phyloP scores from a whole-genome alignment of 2,797 vertebrate genomes.

The Geotrypetes seraphini region DNA sequence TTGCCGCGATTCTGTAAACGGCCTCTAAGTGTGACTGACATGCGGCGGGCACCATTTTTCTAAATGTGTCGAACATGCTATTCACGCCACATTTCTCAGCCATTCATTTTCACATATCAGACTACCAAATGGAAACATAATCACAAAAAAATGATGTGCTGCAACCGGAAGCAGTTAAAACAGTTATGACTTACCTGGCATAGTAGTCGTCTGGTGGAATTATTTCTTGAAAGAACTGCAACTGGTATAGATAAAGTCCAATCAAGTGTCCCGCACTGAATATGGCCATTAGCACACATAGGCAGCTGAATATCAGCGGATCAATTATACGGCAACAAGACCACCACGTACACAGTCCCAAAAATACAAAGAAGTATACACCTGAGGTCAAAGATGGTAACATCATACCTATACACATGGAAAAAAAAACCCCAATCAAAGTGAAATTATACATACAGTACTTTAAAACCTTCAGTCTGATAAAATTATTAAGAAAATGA shows the following conservation, averaged over 20 bases:
- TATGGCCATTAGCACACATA: slow-evolving; percentile 95
- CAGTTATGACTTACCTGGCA: slow-evolving; percentile 67
- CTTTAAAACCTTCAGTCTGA: no score
- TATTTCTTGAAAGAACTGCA: slow-evolving; percentile 91
- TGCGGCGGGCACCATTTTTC: no score
- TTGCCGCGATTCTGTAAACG: no score
- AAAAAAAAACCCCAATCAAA: not conserved
- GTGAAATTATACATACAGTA: no score
- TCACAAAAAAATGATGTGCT: not conserved
- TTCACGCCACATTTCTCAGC: no score
- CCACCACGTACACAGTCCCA: slow-evolving; percentile 97
- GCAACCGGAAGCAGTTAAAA: not conserved
- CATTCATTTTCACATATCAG: no score
- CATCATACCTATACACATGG: slow-evolving; percentile 78
- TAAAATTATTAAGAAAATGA: no score
- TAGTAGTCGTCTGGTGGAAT: slow-evolving; percentile 70
- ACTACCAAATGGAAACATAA: no score
- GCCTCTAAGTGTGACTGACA: no score
- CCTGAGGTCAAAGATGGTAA: slow-evolving; percentile 88
- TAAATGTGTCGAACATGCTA: no score
- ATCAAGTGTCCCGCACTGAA: slow-evolving; percentile 89
- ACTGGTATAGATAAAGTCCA: slow-evolving; percentile 91
- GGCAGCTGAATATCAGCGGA: slow-evolving; percentile 92
- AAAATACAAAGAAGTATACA: slow-evolving; percentile 91
- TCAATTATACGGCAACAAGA: slow-evolving; percentile 86